These are phyloP conservation scores for Acronicta aceris DNA, from an alignment of 2,888 invertebrate species.

Conservation along the genomic window DNA sequence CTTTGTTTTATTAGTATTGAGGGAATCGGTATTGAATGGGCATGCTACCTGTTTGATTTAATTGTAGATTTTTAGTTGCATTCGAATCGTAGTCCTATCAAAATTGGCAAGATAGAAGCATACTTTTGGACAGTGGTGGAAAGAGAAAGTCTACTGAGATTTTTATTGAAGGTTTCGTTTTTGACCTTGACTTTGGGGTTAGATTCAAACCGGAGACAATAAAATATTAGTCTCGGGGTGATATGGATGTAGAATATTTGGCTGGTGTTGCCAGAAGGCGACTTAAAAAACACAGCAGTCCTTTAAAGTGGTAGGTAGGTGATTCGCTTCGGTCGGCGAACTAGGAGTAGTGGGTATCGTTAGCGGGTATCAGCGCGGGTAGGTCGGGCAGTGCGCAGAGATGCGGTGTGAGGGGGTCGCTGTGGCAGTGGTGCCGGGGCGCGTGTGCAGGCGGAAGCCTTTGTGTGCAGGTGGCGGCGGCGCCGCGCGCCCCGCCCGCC, in stretches of 20 bases:
- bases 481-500: constrained; percentile 87
- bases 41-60: constrained; percentile 7
- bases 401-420: constrained; percentile 12
- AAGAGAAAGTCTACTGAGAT: too few relatives aligned
- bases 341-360: background rate
- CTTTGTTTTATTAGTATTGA: constrained; percentile 8
- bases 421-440: constrained; percentile 24
- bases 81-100: background rate
- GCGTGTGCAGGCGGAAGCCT: constrained; percentile 56
- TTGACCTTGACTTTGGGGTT: too few relatives aligned
- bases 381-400: background rate
- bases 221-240: background rate
- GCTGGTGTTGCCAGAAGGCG: too few relatives aligned
- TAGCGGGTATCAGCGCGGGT: background rate
- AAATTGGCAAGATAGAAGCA: too few relatives aligned
- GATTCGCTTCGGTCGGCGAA: background rate
- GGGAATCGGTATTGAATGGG: constrained; percentile 2
- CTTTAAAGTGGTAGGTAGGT: background rate
- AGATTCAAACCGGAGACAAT: background rate
- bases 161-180: too few relatives aligned
- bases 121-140: too few relatives aligned
- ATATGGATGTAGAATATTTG: too few relatives aligned
- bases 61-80: too few relatives aligned
- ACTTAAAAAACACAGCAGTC: background rate
- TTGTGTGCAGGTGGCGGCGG: constrained; percentile 85